These are phyloP conservation scores for Phenacoccus solenopsis DNA, from an alignment of 1,140 invertebrate species.

Conservation along the genomic window DNA sequence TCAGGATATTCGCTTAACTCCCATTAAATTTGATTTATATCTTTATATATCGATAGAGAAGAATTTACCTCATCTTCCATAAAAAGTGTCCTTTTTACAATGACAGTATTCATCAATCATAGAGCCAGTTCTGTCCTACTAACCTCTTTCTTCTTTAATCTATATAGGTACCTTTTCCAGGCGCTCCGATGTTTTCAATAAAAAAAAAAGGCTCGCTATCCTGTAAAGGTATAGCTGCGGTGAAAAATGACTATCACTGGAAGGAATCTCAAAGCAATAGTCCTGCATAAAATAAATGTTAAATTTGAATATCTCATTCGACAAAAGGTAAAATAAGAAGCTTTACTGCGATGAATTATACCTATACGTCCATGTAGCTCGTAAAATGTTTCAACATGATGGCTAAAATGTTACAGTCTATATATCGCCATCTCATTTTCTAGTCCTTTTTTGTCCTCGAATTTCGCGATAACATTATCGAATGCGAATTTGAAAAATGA, in stretches of 20 bases:
- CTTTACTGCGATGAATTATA: no score
- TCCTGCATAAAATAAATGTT: not conserved
- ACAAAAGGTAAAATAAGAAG: not conserved
- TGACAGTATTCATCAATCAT: not conserved
- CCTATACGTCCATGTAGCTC: no score
- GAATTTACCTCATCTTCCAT: not conserved
- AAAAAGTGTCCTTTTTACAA: not conserved
- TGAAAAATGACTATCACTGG: not conserved
- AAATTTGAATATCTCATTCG: not conserved
- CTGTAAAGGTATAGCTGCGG: not conserved
- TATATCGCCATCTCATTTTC: no score
- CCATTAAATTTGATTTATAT: slow-evolving; percentile 3
- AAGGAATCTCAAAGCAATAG: not conserved
- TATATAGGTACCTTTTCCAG: not conserved
- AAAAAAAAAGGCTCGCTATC: not conserved
- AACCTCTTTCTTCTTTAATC: not conserved
- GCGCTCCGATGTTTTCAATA: not conserved
- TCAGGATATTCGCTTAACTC: not conserved
- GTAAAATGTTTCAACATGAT: no score
- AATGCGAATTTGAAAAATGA: no score
- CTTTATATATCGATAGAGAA: not conserved
- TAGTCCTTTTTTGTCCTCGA: no score
- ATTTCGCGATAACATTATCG: no score
- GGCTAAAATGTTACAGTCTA: no score
- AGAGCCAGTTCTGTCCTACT: not conserved